Conservation (phyloP, 30 jellyfish, hydroid and myxozoan genomes). For the Morbakka virulenta region DNA sequence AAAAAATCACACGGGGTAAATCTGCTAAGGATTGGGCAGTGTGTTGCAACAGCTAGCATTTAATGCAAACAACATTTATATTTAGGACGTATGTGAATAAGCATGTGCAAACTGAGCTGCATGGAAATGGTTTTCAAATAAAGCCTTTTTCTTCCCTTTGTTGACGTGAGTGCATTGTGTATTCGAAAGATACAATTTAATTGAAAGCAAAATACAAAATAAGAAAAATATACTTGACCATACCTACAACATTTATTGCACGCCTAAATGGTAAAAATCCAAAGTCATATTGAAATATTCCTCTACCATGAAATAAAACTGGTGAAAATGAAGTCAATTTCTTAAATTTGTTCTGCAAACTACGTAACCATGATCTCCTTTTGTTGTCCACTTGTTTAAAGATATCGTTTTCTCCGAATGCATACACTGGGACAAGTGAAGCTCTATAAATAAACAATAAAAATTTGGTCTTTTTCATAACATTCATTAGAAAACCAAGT, state of each 20-base stretch:
- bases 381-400: constrained; percentile 72
- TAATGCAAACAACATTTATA: too few relatives aligned
- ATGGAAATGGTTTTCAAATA: neutral
- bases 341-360: constrained; percentile 47
- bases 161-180: neutral
- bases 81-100: too few relatives aligned
- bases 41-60: too few relatives aligned
- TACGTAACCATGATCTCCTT: constrained; percentile 66
- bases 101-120: too few relatives aligned
- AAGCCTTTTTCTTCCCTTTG: neutral
- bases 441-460: constrained; percentile 39
- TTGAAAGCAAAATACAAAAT: neutral
- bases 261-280: constrained; percentile 86
- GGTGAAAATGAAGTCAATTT: constrained; percentile 79
- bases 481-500: neutral
- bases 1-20: too few relatives aligned
- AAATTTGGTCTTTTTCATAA: neutral
- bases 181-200: too few relatives aligned
- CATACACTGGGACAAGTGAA: constrained; percentile 81
- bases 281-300: constrained; percentile 84
- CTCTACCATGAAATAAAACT: constrained; percentile 81
- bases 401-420: constrained; percentile 93
- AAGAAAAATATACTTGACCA: constrained; percentile 4
- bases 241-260: constrained; percentile 74
- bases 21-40: too few relatives aligned